phyloP scores from a whole-genome alignment of 2,113 vertebrate species.

The Tauraco erythrolophus region DNA sequence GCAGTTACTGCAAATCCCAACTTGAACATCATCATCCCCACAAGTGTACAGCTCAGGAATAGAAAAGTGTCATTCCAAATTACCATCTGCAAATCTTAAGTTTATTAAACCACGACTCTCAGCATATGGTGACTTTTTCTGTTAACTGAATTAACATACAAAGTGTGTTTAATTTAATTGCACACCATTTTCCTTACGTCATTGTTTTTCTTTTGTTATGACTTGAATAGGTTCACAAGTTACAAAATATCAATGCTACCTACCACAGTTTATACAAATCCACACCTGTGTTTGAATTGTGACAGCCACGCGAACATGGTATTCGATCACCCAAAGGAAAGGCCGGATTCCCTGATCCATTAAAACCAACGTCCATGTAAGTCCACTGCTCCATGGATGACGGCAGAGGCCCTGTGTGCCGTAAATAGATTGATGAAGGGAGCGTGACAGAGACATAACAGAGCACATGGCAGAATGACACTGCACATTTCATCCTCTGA shows the following conservation, averaged over 20 bases:
- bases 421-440: neutral
- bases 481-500: neutral
- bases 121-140: neutral
- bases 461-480: neutral
- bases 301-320: neutral
- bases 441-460: neutral
- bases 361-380: neutral
- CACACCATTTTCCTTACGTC: neutral
- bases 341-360: neutral
- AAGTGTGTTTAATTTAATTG: neutral
- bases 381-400: neutral
- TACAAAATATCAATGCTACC: neutral
- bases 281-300: neutral
- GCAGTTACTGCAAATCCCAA: neutral
- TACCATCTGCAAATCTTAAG: neutral
- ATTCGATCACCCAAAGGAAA: neutral
- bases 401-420: neutral
- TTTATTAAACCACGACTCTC: neutral
- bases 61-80: neutral
- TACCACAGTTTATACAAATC: neutral
- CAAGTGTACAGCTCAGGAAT: neutral
- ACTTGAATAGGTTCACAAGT: neutral
- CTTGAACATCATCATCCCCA: neutral
- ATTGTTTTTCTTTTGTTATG: neutral
- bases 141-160: neutral